These are phyloP conservation scores for Echinometra lucunter DNA, from an alignment of 53 echinoderm and acorn worm genomes.

Conservation along the genomic window DNA sequence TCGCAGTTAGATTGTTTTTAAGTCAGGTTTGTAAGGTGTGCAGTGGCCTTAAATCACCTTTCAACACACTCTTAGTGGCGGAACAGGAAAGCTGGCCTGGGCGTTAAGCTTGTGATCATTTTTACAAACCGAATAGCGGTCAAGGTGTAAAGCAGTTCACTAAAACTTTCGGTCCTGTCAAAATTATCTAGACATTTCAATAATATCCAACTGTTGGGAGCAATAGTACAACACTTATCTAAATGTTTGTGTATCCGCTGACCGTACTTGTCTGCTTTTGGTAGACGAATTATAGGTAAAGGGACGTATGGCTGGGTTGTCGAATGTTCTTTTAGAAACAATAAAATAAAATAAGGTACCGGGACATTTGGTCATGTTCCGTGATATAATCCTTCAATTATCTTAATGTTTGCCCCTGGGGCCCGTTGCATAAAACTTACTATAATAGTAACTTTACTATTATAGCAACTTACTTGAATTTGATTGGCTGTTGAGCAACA, in stretches of 20 bases:
- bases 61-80: background rate
- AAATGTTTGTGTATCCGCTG: background rate
- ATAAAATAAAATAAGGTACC: background rate
- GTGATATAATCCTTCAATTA: background rate
- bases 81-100: background rate
- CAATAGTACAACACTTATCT: background rate
- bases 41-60: too few species aligned
- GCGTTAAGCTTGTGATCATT: background rate
- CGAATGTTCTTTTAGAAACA: background rate
- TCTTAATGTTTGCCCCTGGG: background rate
- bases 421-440: too few species aligned
- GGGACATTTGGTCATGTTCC: background rate
- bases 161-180: conserved; percentile 6
- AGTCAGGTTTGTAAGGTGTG: too few species aligned
- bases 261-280: background rate
- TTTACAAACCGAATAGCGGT: background rate
- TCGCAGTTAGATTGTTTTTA: background rate
- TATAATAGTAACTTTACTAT: too few species aligned
- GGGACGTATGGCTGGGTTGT: background rate
- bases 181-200: background rate
- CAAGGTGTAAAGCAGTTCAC: background rate
- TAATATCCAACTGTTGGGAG: background rate
- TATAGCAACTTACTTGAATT: too few species aligned
- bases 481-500: too few species aligned
- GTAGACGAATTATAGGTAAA: background rate